Conservation (phyloP, 2,888 invertebrate genomes). For the Myopa testacea region DNA sequence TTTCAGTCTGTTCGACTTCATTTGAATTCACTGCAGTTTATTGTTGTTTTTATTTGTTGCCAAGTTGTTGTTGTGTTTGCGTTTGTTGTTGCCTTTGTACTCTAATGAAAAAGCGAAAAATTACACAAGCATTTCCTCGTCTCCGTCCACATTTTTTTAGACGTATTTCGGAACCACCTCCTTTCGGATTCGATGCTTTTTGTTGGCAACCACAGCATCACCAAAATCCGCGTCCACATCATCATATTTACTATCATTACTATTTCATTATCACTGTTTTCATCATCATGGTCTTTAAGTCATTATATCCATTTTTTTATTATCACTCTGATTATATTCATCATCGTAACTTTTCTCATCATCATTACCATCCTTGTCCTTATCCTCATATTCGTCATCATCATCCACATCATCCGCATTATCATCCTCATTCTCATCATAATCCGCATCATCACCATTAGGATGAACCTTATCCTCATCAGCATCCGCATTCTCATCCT, state of each 20-base stretch:
- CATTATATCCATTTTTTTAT: not conserved
- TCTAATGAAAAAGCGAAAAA: not conserved
- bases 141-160: constrained; percentile 32
- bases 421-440: too few species aligned
- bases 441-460: too few species aligned
- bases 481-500: too few species aligned
- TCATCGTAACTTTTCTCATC: too few species aligned
- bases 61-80: constrained; percentile 10
- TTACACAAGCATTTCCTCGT: constrained; percentile 7
- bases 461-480: too few species aligned
- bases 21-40: not conserved
- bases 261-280: not conserved
- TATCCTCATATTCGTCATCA: too few species aligned
- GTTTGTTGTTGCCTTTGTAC: not conserved
- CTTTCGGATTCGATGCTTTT: not conserved
- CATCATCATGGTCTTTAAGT: constrained; percentile 5
- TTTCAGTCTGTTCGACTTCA: not conserved
- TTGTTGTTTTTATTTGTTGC: constrained; percentile 7
- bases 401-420: too few species aligned
- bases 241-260: not conserved
- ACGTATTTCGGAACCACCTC: too few species aligned
- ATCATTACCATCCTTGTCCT: too few species aligned
- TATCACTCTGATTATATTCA: too few species aligned
- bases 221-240: not conserved
- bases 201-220: not conserved